Evolutionary conservation across 1,140 invertebrate species (phyloP).

Genomic region (Ctenoplectra terminalis): DNA sequence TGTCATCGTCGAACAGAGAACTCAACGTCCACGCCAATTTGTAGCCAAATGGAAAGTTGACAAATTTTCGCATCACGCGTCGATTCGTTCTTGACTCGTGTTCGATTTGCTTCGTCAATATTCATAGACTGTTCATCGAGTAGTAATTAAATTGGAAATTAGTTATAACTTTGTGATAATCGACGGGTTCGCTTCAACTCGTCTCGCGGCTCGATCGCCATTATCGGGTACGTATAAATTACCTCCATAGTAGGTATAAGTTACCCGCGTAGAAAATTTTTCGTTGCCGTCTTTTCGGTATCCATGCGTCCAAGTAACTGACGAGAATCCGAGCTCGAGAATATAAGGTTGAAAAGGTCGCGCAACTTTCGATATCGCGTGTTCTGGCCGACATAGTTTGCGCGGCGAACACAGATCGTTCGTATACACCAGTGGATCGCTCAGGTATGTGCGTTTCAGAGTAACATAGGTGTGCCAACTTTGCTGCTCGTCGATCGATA

Average conservation of each 20-base stretch:
- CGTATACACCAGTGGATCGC: background rate
- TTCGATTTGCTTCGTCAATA: constrained; percentile 27
- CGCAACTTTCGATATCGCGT: constrained; percentile 50
- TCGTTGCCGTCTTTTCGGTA: too few species aligned
- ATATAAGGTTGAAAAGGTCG: background rate
- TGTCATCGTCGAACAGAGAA: too few species aligned
- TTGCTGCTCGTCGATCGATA: constrained; percentile 11
- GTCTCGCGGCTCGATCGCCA: constrained; percentile 32
- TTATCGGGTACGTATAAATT: constrained; percentile 23
- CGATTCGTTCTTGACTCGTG: too few species aligned
- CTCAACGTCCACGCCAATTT: too few species aligned
- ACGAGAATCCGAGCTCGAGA: too few species aligned
- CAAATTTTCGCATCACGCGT: too few species aligned
- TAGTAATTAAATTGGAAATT: constrained; percentile 39
- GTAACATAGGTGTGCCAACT: background rate
- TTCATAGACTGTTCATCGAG: constrained; percentile 42
- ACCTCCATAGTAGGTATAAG: too few species aligned
- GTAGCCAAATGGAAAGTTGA: background rate
- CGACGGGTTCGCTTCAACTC: constrained; percentile 17
- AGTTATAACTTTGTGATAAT: constrained; percentile 43
- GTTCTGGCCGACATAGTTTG: constrained; percentile 17
- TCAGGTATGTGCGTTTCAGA: background rate
- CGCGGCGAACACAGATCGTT: constrained; percentile 31
- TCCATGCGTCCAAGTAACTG: too few species aligned
- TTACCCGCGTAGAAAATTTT: background rate